Evolutionary conservation across 2,888 invertebrate genomes (phyloP), one percentile per base, ranked within the genome.

Genomic region (Dugesia japonica): DNA sequence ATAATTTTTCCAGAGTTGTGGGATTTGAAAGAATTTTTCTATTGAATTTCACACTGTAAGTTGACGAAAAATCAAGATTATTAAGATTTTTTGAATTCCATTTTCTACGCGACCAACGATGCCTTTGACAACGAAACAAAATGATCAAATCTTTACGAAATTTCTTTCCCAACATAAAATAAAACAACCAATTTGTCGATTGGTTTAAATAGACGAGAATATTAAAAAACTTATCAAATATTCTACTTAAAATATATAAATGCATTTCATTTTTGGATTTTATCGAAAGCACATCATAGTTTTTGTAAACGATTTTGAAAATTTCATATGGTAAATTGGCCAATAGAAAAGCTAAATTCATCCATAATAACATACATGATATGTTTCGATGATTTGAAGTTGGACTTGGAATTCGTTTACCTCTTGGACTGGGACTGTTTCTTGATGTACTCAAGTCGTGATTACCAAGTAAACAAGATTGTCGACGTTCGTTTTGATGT

Each of bases 171-270:
- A 76, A 26, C 74, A 76, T 75, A 28, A 76, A 76, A 76, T 76
- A 76, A 28, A 76, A 76, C 20, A 76, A 28, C 76, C 76, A 76
- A 26, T 76, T 76, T n/a, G 76, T 76, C 26, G 76, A 72, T 23
- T 76, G 72, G 42, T 76, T 76, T 1, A 75, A 28, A 38, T 76
- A 76, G 33, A 76, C 72, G 13, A 76, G 72, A n/a, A 76, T 76
- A 20, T 72, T 75, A 28, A 76, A 71, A 1, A 71, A 72, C 27
- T 76, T 73, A 23, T 76, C 73, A 31, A 76, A 27, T 1, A 76
- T 76, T 13, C 74, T 27, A 15, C 31, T 72, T 4, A 26, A 26
- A 26, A 75, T 17, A 38, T 56, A 75, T 9, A 28, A 13, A 13
- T 28, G 1, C 56, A 75, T 26, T n/a, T 42, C 75, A n/a, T 42